Percentiles rank a stretch among this genome's conserved stretches.
These are phyloP conservation scores for Paguma larvata DNA, from an alignment of 2,797 vertebrate species.

Conservation along the genomic window DNA sequence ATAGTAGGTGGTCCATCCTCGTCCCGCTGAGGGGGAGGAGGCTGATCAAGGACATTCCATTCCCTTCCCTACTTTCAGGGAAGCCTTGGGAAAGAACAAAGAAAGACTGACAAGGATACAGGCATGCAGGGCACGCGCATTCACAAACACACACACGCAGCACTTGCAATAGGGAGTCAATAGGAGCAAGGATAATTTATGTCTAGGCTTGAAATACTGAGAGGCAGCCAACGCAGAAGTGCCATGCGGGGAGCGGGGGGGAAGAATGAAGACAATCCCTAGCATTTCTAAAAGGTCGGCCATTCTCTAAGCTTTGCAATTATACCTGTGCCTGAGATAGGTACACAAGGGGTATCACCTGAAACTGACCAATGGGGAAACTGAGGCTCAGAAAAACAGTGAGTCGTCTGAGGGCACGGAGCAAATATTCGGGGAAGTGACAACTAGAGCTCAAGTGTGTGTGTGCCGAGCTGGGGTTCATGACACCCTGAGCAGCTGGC, in stretches of 20 bases:
- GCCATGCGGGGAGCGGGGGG: not conserved
- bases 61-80: not conserved
- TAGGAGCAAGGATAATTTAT: conserved; percentile 41
- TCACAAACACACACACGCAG: not conserved
- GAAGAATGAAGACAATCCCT: not conserved
- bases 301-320: not conserved
- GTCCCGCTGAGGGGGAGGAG: not conserved
- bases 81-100: conserved; percentile 74
- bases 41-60: not conserved
- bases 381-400: not conserved
- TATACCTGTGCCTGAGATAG: not conserved
- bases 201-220: conserved; percentile 52
- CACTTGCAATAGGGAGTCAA: conserved; percentile 1
- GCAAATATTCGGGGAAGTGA: not conserved
- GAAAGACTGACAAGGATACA: conserved; percentile 52
- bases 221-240: conserved; percentile 47
- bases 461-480: not conserved
- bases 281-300: not conserved
- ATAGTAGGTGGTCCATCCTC: not conserved
- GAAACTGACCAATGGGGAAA: not conserved
- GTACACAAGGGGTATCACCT: not conserved
- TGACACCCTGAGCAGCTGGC: not conserved
- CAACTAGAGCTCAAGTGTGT: not conserved
- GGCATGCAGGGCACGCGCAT: not conserved
- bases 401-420: not conserved